These are phyloP conservation scores for Cisticola juncidis DNA, from an alignment of 2,113 vertebrate species.

Conservation along the genomic window DNA sequence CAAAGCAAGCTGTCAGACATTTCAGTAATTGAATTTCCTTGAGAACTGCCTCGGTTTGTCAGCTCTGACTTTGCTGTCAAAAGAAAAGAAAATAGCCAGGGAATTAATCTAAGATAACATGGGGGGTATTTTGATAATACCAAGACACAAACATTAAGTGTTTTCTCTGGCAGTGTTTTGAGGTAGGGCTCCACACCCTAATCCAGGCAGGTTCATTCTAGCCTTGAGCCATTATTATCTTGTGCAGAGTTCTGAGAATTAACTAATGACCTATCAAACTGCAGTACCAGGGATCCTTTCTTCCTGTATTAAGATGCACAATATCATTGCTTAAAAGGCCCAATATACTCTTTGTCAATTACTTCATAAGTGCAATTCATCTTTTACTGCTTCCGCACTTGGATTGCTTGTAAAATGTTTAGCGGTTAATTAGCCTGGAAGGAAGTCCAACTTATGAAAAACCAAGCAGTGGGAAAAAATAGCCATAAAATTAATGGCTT, in stretches of 20 bases:
- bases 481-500: constrained; percentile 68
- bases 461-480: constrained; percentile 48
- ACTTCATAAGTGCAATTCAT: constrained; percentile 74
- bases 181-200: neutral
- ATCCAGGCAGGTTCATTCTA: constrained; percentile 7
- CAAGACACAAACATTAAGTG: constrained; percentile 47
- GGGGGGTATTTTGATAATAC: constrained; percentile 67
- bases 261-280: constrained; percentile 70
- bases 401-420: constrained; percentile 74
- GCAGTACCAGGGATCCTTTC: constrained; percentile 55
- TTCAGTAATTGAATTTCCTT: constrained; percentile 79
- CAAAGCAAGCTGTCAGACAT: constrained; percentile 74
- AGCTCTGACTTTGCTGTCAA: constrained; percentile 76
- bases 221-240: constrained; percentile 56
- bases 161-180: constrained; percentile 52
- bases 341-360: constrained; percentile 62
- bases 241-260: constrained; percentile 57
- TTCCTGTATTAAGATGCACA: constrained; percentile 61
- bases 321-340: constrained; percentile 60
- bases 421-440: constrained; percentile 78
- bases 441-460: constrained; percentile 69
- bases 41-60: constrained; percentile 74
- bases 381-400: constrained; percentile 68
- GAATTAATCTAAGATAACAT: constrained; percentile 71
- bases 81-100: constrained; percentile 73